Evolutionary conservation across 2,797 vertebrate genomes (phyloP).

Genomic region (Nyctibius grandis): DNA sequence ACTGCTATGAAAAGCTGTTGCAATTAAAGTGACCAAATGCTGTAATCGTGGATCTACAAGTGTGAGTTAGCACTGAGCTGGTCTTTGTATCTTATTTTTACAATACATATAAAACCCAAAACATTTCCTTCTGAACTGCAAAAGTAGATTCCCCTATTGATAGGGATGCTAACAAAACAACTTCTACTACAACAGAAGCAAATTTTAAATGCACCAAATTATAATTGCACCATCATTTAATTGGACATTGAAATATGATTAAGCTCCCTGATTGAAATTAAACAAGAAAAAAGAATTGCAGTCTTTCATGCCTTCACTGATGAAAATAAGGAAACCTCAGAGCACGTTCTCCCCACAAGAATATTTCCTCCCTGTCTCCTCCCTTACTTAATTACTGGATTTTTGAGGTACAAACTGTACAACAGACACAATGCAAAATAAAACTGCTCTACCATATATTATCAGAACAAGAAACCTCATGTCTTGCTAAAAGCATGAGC

Average conservation of each 20-base stretch:
- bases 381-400: background rate
- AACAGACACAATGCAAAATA: background rate
- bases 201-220: background rate
- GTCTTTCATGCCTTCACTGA: background rate
- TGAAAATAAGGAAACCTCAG: constrained; percentile 10
- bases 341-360: background rate
- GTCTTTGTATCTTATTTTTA: background rate
- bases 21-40: constrained; percentile 39
- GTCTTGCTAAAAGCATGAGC: background rate
- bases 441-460: background rate
- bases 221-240: constrained; percentile 13
- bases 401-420: background rate
- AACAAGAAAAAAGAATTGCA: background rate
- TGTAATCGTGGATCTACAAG: constrained; percentile 8
- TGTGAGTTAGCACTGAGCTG: background rate
- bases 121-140: constrained; percentile 8
- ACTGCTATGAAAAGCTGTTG: constrained; percentile 46
- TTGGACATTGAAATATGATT: constrained; percentile 48
- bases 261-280: background rate
- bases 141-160: constrained; percentile 34
- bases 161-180: constrained; percentile 33
- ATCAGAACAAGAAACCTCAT: background rate
- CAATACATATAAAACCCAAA: constrained; percentile 41
- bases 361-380: background rate
- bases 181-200: background rate